Base-by-base conservation (phyloP, 2,797 vertebrate genomes). In the Streptopelia turtur region DNA sequence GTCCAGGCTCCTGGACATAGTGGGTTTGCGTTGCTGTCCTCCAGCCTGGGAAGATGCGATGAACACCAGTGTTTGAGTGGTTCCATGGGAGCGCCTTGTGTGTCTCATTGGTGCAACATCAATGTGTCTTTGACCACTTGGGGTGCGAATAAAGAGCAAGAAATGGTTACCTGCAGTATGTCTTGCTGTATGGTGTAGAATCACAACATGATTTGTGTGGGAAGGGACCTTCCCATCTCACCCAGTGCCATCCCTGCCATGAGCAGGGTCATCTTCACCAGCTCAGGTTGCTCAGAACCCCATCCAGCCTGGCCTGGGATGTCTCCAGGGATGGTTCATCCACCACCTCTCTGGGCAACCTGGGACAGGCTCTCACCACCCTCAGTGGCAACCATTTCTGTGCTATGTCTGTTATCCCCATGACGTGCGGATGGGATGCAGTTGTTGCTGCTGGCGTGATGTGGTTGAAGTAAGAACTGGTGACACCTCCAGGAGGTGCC, bases 401-500 rank as follows among this genome's bases (percentile, higher is more conserved):
- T 39, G 27, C 45, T 49, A 3, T 16, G 21, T 47, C 79, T 43
- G 4, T 59, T 57, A 16, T 11, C 52, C n/a, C 13, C 55, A 45
- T 21, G n/a, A 17, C 8, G 43, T 50, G 72, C 28, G 61, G 87
- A 45, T 30, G 31, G 61, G 56, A n/a, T 20, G 60, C 13, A 49
- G 86, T 30, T 27, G 35, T 24, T 43, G 33, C 4, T 5, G 11
- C n/a, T 52, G 55, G 39, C 16, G 65, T n/a, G 33, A 10, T 6
- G 17, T 0, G 1, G 53, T 16, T 15, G 55, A 27, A 55, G 33
- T 1, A 3, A 64, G 33, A 2, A 2, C 31, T 41, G 79, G 66
- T 60, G 6, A 28, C n/a, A 84, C 2, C 49, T 41, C 95, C 95
- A 96, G 90, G 83, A 92, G 94, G 75, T 96, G 94, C 89, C 97